Evolutionary conservation across 2,888 invertebrate species (phyloP).

Genomic region (Scaptomyza flava): DNA sequence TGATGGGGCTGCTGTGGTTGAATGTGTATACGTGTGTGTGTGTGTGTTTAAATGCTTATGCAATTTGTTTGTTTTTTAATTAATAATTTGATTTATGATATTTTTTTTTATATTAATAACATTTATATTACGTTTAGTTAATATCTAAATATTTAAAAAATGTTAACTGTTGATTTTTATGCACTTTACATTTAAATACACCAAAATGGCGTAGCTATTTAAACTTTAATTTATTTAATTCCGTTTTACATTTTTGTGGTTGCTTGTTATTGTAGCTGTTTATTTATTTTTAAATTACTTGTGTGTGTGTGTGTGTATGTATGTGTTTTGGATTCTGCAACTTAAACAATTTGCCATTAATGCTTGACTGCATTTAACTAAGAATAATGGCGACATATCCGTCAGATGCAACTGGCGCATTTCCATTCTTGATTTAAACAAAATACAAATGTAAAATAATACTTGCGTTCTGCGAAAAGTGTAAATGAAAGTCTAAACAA

Average conservation of each 20-base stretch:
- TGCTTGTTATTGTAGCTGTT: conserved; percentile 4
- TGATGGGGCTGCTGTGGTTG: conserved; percentile 40
- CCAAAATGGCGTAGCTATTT: conserved; percentile 68
- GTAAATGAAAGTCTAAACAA: not conserved
- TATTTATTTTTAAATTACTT: conserved; percentile 6
- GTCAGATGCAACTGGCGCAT: not conserved
- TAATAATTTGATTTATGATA: conserved; percentile 66
- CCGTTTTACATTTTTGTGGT: conserved; percentile 22
- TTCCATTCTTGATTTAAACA: not conserved
- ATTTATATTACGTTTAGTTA: conserved; percentile 70
- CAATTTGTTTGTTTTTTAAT: conserved; percentile 42
- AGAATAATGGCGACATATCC: conserved; percentile 2
- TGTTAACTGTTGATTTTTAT: conserved; percentile 83
- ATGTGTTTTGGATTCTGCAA: conserved; percentile 33
- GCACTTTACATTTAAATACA: conserved; percentile 81
- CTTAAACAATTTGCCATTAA: conserved; percentile 15
- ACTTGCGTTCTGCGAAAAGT: too few species aligned
- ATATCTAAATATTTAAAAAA: conserved; percentile 82
- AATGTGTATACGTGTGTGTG: conserved; percentile 38
- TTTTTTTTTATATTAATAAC: conserved; percentile 45
- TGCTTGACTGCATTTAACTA: not conserved
- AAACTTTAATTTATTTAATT: conserved; percentile 51
- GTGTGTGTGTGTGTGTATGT: conserved; percentile 24
- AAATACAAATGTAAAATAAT: not conserved
- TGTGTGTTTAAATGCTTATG: conserved; percentile 57